These are phyloP conservation scores for Polyploca ridens DNA, from an alignment of 2,888 invertebrate species.

Conservation along the genomic window DNA sequence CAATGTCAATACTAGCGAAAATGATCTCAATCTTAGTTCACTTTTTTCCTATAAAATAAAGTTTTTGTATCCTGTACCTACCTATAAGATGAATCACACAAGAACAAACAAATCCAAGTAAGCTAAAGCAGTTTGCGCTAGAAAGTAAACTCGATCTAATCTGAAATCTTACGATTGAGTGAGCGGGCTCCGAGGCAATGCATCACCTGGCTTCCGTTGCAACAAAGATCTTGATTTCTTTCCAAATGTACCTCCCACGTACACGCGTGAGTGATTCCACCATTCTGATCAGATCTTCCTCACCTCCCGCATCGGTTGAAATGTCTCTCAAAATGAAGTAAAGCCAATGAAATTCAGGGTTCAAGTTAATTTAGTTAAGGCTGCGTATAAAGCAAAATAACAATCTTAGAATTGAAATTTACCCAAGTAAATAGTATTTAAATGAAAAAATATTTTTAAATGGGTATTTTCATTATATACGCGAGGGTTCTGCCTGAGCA, in stretches of 20 bases:
- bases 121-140: slow-evolving; percentile 65
- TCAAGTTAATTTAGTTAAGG: slow-evolving; percentile 48
- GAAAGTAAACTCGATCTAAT: slow-evolving; percentile 74
- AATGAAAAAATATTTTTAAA: too few relatives aligned
- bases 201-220: slow-evolving; percentile 82
- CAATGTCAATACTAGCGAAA: neutral
- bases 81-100: slow-evolving; percentile 52
- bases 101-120: slow-evolving; percentile 61
- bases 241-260: slow-evolving; percentile 78
- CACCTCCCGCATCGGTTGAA: slow-evolving; percentile 31
- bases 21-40: neutral
- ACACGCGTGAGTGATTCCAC: slow-evolving; percentile 63
- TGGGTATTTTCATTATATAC: too few relatives aligned
- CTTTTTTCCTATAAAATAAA: neutral
- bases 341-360: slow-evolving; percentile 36
- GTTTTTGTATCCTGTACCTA: too few relatives aligned
- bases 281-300: slow-evolving; percentile 53
- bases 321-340: slow-evolving; percentile 30
- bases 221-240: slow-evolving; percentile 78
- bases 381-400: too few relatives aligned
- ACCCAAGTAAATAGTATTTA: too few relatives aligned
- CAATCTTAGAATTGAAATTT: too few relatives aligned
- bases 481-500: too few relatives aligned
- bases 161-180: slow-evolving; percentile 72
- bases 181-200: slow-evolving; percentile 68